Percentiles rank a stretch among this genome's conserved stretches.
phyloP scores from a whole-genome alignment of 2,113 vertebrate species.

The Aphelocoma coerulescens region DNA sequence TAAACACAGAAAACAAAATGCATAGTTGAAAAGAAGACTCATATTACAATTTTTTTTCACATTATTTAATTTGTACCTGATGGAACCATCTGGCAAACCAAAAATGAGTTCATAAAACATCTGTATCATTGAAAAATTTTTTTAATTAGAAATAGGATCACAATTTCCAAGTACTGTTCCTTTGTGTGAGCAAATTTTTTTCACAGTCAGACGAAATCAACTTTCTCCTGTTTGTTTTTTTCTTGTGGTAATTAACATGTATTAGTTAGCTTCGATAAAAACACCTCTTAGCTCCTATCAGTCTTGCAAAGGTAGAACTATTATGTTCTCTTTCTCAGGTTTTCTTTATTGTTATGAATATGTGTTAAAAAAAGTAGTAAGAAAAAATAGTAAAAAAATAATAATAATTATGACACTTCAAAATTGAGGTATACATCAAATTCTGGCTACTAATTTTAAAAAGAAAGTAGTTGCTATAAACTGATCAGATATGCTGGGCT shows the following conservation, averaged over 20 bases:
- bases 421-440: background rate
- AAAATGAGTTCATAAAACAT: background rate
- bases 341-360: background rate
- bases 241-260: background rate
- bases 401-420: background rate
- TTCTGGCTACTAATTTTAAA: background rate
- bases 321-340: background rate
- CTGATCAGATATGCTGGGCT: background rate
- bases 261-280: background rate
- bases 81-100: background rate
- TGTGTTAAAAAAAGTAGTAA: background rate
- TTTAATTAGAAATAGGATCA: background rate
- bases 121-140: background rate
- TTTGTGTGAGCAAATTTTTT: background rate
- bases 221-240: background rate
- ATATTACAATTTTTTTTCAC: background rate
- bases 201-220: background rate
- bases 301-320: background rate
- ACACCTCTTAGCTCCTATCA: rapidly evolving
- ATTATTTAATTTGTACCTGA: background rate
- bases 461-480: background rate
- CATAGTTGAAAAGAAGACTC: background rate
- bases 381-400: background rate
- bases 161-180: rapidly evolving
- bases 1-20: background rate